Percentiles rank a stretch among this genome's conserved stretches.
phyloP scores from a whole-genome alignment of 2,113 vertebrate genomes.

The Speoplatyrhinus poulsoni region DNA sequence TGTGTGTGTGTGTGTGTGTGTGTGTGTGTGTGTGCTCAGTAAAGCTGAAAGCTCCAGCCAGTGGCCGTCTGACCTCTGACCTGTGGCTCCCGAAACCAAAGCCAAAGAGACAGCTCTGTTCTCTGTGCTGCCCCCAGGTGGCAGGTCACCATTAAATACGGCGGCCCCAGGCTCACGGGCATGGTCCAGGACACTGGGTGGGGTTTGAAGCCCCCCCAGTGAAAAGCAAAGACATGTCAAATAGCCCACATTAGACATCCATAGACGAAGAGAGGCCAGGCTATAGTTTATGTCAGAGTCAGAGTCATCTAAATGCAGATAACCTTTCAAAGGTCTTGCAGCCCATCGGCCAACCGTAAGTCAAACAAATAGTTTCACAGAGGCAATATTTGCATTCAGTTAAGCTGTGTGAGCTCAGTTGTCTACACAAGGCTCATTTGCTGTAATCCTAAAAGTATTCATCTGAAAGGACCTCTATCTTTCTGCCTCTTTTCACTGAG shows the following conservation, averaged over 20 bases:
- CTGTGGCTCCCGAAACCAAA: slow-evolving; percentile 3
- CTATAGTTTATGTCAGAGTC: slow-evolving; percentile 25
- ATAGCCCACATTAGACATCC: slow-evolving; percentile 19
- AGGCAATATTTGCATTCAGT: slow-evolving; percentile 55
- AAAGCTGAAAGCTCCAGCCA: slow-evolving; percentile 37
- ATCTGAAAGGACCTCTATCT: slow-evolving; percentile 65
- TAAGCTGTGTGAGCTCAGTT: slow-evolving; percentile 36
- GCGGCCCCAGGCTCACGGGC: slow-evolving; percentile 51
- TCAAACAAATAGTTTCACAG: slow-evolving; percentile 45
- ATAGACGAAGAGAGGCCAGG: slow-evolving; percentile 23
- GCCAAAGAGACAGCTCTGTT: slow-evolving; percentile 23
- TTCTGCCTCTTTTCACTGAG: slow-evolving; percentile 49
- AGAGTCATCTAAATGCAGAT: slow-evolving; percentile 41
- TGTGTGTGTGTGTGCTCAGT: neutral
- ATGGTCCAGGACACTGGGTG: slow-evolving; percentile 47
- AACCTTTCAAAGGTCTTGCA: slow-evolving; percentile 16
- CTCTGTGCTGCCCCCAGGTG: slow-evolving; percentile 39
- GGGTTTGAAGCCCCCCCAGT: slow-evolving; percentile 44
- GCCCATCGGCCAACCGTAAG: slow-evolving; percentile 25
- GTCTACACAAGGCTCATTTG: slow-evolving; percentile 77
- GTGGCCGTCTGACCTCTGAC: slow-evolving; percentile 46
- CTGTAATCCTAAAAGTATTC: slow-evolving; percentile 80
- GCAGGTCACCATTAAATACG: slow-evolving; percentile 52
- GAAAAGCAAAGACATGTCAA: slow-evolving; percentile 12
- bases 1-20: slow-evolving; percentile 7